Percentiles rank a stretch among this genome's conserved stretches.
Evolutionary conservation across 1,140 invertebrate species (phyloP).

Genomic region (Philaenus spumarius): DNA sequence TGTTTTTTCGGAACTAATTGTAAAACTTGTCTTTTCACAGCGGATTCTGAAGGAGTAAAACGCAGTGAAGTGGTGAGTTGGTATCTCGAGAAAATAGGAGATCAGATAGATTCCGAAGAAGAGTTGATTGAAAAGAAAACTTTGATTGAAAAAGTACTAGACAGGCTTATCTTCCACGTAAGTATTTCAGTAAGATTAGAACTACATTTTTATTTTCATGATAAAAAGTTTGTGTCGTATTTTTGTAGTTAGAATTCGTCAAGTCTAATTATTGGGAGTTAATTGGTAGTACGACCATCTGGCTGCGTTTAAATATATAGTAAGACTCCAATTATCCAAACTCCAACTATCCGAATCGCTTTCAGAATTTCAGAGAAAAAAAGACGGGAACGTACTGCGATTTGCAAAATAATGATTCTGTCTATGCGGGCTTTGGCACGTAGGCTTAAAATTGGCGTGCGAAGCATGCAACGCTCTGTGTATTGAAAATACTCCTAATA

Average conservation of each 20-base stretch:
- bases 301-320: background rate
- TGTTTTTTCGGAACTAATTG: constrained; percentile 19
- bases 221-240: no score
- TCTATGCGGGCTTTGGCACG: no score
- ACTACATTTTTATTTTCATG: background rate
- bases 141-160: constrained; percentile 92
- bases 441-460: no score
- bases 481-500: no score
- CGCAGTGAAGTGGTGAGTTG: constrained; percentile 85
- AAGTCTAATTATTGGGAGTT: background rate
- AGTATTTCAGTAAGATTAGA: constrained; percentile 37
- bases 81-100: constrained; percentile 88
- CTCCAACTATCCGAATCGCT: no score
- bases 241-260: no score
- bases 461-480: no score
- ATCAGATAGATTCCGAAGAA: constrained; percentile 76
- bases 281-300: background rate
- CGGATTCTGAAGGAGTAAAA: constrained; percentile 52
- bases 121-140: constrained; percentile 85
- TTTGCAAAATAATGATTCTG: no score
- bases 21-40: constrained; percentile 26
- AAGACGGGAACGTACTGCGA: no score
- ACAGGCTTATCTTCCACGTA: constrained; percentile 85
- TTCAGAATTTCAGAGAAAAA: no score
- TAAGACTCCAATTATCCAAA: no score